phyloP scores from a whole-genome alignment of 2,888 invertebrate genomes.

The Synanthedon myopaeformis region DNA sequence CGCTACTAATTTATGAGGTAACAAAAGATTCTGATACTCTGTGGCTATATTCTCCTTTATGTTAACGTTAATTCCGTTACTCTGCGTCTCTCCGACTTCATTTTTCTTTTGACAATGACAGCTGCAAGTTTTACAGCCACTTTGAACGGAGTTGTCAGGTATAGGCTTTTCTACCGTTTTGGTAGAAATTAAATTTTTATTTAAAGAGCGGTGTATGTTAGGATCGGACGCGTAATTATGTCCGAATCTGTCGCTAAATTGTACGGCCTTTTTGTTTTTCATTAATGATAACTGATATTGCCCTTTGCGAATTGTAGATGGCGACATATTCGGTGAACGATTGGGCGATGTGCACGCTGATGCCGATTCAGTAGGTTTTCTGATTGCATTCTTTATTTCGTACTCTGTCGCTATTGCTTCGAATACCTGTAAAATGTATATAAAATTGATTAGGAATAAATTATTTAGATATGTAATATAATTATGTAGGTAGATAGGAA shows the following conservation, averaged over 20 bases:
- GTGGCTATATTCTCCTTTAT: neutral
- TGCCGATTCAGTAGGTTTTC: slow-evolving; percentile 23
- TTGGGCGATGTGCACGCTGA: slow-evolving; percentile 44
- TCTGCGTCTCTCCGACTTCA: slow-evolving; percentile 18
- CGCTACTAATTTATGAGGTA: slow-evolving; percentile 42
- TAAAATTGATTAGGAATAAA: slow-evolving; percentile 5
- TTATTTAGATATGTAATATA: too few species aligned
- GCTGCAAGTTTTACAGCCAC: slow-evolving; percentile 11
- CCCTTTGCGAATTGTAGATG: slow-evolving; percentile 33
- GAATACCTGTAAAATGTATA: slow-evolving; percentile 35
- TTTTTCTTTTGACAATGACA: slow-evolving; percentile 17
- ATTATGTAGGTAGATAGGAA: too few species aligned
- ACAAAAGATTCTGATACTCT: slow-evolving; percentile 21
- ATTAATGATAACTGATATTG: slow-evolving; percentile 54
- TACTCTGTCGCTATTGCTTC: slow-evolving; percentile 61
- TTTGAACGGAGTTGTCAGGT: slow-evolving; percentile 21
- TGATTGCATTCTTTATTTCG: slow-evolving; percentile 40
- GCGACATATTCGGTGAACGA: slow-evolving; percentile 40
- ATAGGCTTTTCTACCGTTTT: slow-evolving; percentile 15
- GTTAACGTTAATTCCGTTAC: neutral
- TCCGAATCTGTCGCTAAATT: slow-evolving; percentile 34
- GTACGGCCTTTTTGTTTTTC: slow-evolving; percentile 34
- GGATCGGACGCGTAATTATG: slow-evolving; percentile 46
- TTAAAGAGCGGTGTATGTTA: slow-evolving; percentile 36
- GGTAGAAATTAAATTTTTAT: slow-evolving; percentile 17